phyloP scores from a whole-genome alignment of 2,888 invertebrate species.

The Parnassius glacialis region DNA sequence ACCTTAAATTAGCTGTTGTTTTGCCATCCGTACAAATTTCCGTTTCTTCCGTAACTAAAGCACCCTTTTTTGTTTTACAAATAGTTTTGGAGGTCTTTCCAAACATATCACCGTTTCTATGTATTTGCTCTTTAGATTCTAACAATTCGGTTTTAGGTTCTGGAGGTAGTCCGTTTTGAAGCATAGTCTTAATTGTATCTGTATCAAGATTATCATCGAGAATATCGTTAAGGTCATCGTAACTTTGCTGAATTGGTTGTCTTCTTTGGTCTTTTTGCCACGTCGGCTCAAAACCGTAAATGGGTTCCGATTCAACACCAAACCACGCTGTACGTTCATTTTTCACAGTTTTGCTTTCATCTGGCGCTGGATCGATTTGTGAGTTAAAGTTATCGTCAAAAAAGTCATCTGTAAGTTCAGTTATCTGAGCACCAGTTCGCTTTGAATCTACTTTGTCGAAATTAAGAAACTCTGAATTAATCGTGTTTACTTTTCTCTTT shows the following conservation, averaged over 20 bases:
- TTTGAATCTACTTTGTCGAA: conserved; percentile 61
- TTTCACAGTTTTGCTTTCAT: conserved; percentile 41
- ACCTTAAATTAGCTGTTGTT: conserved; percentile 64
- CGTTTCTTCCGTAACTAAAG: conserved; percentile 70
- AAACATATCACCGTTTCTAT: conserved; percentile 63
- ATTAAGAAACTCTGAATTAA: conserved; percentile 58
- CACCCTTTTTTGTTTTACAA: conserved; percentile 66
- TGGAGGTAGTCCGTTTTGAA: conserved; percentile 70
- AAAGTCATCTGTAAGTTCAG: conserved; percentile 75
- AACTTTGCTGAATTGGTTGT: conserved; percentile 70
- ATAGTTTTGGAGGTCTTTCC: conserved; percentile 68
- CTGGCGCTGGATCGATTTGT: conserved; percentile 67
- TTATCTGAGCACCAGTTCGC: conserved; percentile 74
- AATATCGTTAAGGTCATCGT: conserved; percentile 69
- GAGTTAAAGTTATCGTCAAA: conserved; percentile 57
- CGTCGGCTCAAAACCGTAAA: conserved; percentile 64
- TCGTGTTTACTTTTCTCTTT: conserved; percentile 70
- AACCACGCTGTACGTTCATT: conserved; percentile 44
- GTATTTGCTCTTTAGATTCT: conserved; percentile 64
- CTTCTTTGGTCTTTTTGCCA: conserved; percentile 79
- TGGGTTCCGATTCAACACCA: conserved; percentile 61
- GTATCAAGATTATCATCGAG: conserved; percentile 53
- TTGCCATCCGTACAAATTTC: conserved; percentile 70
- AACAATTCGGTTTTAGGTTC: conserved; percentile 51
- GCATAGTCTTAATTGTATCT: conserved; percentile 66